Conservation (phyloP, 2,797 vertebrate species). For the Chrysolophus pictus region DNA sequence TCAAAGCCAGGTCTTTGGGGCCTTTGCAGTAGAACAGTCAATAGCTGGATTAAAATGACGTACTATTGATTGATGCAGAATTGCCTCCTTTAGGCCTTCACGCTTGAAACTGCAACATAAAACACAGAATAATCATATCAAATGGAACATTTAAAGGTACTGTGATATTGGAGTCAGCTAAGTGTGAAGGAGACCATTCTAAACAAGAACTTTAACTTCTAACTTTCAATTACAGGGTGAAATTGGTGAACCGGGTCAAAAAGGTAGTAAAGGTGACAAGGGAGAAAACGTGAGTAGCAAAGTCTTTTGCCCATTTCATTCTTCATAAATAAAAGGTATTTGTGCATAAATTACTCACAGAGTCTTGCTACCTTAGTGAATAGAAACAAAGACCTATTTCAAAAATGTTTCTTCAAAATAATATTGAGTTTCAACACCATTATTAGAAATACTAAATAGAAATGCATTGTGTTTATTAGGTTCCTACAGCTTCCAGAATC, state of each 20-base stretch:
- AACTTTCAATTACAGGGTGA: conserved; percentile 88
- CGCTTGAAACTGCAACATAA: conserved; percentile 1
- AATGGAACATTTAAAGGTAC: conserved; percentile 16
- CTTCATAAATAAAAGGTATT: background rate
- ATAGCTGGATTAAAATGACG: conserved; percentile 62
- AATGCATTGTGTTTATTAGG: background rate
- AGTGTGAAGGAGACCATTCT: background rate
- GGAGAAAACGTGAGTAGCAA: conserved; percentile 91
- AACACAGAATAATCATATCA: background rate
- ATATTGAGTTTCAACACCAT: background rate
- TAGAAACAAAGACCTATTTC: background rate
- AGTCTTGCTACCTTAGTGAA: background rate
- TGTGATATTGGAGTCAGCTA: background rate
- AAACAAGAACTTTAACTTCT: conserved; percentile 63
- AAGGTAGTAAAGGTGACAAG: conserved; percentile 98
- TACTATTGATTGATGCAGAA: conserved; percentile 25
- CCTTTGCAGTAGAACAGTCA: conserved; percentile 30
- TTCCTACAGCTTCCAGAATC: background rate
- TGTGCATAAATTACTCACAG: background rate
- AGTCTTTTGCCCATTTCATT: background rate
- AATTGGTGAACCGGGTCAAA: conserved; percentile 96
- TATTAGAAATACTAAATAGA: background rate
- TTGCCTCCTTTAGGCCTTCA: background rate
- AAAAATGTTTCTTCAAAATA: background rate
- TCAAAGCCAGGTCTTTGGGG: conserved; percentile 27